phyloP scores from a whole-genome alignment of 2,888 invertebrate species.

The Zaprionus bogoriensis region DNA sequence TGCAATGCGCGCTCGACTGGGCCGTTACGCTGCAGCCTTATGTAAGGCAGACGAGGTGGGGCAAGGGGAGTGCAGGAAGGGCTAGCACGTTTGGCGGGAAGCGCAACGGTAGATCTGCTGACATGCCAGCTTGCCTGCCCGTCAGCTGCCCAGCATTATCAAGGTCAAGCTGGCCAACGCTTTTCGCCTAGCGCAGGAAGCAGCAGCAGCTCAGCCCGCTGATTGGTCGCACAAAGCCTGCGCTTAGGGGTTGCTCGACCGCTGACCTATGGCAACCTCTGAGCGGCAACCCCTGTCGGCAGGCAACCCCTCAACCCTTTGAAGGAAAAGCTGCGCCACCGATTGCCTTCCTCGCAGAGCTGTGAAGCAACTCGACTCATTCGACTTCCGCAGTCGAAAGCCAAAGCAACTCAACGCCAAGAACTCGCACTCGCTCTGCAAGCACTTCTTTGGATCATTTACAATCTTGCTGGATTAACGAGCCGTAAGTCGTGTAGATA shows the following conservation, averaged over 20 bases:
- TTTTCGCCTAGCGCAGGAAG: conserved; percentile 50
- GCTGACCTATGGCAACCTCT: conserved; percentile 50
- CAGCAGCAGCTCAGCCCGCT: conserved; percentile 23
- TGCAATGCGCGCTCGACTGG: conserved; percentile 53
- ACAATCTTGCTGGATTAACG: conserved; percentile 10
- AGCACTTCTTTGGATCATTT: neutral
- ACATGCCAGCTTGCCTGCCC: conserved; percentile 42
- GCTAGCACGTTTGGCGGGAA: neutral
- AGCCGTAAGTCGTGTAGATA: conserved; percentile 44
- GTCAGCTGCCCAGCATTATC: no score
- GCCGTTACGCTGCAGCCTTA: neutral
- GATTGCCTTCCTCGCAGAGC: conserved; percentile 47
- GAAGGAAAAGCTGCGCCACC: conserved; percentile 36
- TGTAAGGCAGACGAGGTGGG: neutral
- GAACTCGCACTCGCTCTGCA: conserved; percentile 9
- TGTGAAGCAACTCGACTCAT: conserved; percentile 53
- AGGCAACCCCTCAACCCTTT: conserved; percentile 18
- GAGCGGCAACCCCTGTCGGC: conserved; percentile 32
- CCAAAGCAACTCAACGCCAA: conserved; percentile 44
- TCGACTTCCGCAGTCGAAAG: conserved; percentile 81
- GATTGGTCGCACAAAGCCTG: conserved; percentile 50
- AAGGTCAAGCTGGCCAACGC: conserved; percentile 35
- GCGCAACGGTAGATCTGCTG: conserved; percentile 7
- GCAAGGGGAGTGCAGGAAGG: neutral
- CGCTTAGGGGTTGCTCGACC: conserved; percentile 38